Evolutionary conservation across 2,888 invertebrate species (phyloP).

Genomic region (Chironomus riparius): DNA sequence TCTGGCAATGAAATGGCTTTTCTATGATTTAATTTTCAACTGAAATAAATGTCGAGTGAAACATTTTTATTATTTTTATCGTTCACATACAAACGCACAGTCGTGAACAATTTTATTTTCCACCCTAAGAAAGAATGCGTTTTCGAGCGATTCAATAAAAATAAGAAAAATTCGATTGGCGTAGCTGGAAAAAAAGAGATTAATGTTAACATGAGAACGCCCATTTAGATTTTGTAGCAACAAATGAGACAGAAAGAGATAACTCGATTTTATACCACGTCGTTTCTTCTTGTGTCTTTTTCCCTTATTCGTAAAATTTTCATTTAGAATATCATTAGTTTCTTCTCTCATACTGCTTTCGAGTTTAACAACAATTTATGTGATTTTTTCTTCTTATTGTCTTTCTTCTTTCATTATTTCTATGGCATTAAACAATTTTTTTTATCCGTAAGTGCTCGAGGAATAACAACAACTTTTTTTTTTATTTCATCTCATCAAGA

Average conservation of each 20-base stretch:
- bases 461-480: background rate
- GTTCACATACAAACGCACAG: too few species aligned
- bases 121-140: background rate
- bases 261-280: constrained; percentile 7
- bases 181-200: constrained; percentile 3
- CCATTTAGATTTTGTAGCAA: background rate
- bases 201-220: constrained; percentile 14
- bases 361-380: too few species aligned
- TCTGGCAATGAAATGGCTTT: too few species aligned
- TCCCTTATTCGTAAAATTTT: background rate
- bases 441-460: background rate
- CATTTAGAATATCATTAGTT: background rate
- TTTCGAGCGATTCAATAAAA: background rate
- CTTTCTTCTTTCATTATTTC: background rate
- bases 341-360: too few species aligned
- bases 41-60: too few species aligned
- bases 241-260: constrained; percentile 21
- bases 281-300: background rate
- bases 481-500: background rate
- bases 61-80: too few species aligned
- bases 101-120: background rate
- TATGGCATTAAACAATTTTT: background rate
- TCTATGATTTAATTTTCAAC: too few species aligned
- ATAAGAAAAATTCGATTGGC: constrained; percentile 1
- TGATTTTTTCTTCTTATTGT: background rate